phyloP scores from a whole-genome alignment of 1,140 invertebrate species.

The Drosophila cardini region DNA sequence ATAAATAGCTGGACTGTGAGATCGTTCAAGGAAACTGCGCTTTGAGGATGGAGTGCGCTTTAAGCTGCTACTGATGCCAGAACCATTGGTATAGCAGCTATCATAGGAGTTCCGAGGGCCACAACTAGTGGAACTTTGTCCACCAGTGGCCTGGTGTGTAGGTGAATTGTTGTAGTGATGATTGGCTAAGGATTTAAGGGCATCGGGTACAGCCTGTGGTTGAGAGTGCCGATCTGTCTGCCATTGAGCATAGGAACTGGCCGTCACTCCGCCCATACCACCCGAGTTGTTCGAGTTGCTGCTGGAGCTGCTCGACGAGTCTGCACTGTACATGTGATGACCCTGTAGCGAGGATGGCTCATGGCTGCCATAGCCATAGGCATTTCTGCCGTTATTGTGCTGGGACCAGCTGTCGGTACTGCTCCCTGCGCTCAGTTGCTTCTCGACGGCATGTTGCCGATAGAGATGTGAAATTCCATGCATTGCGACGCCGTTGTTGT shows the following conservation, averaged over 20 bases:
- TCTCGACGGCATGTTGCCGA: constrained; percentile 84
- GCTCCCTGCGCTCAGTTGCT: constrained; percentile 70
- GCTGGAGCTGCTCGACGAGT: constrained; percentile 77
- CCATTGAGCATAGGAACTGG: constrained; percentile 74
- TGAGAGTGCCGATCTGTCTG: constrained; percentile 73
- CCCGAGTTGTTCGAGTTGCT: constrained; percentile 64
- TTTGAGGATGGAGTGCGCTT: constrained; percentile 81
- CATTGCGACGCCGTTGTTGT: constrained; percentile 55
- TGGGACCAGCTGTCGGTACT: constrained; percentile 74
- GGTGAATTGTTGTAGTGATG: constrained; percentile 77
- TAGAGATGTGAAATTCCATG: constrained; percentile 84
- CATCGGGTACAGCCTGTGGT: constrained; percentile 80
- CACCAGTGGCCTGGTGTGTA: constrained; percentile 38
- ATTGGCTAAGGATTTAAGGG: constrained; percentile 72
- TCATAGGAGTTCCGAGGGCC: constrained; percentile 65
- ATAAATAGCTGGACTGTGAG: constrained; percentile 82
- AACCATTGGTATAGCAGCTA: constrained; percentile 51
- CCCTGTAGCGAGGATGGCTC: constrained; percentile 45
- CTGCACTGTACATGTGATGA: constrained; percentile 66
- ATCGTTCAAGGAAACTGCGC: constrained; percentile 75
- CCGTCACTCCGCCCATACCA: constrained; percentile 60
- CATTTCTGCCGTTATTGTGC: constrained; percentile 37
- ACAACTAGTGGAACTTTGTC: constrained; percentile 1
- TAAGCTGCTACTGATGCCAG: constrained; percentile 61
- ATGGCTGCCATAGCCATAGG: constrained; percentile 55